A percentile compares a stretch with the other conserved stretches of the same genome.
Conservation (phyloP, 2,888 invertebrate genomes). For the Apodemia hepburni region DNA sequence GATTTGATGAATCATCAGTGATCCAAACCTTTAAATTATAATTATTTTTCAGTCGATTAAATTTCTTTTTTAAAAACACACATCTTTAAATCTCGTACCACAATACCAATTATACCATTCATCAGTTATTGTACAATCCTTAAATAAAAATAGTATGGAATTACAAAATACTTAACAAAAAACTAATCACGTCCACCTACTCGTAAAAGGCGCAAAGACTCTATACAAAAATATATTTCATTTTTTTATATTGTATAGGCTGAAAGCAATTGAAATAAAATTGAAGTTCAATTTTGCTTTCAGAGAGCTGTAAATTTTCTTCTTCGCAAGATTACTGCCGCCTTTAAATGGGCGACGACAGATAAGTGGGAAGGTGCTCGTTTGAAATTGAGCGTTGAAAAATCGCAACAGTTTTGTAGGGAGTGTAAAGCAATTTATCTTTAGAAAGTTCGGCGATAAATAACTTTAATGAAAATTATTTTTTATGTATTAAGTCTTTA, state of each 20-base stretch:
- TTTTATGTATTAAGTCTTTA: background rate
- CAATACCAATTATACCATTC: no score
- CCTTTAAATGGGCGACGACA: conserved; percentile 23
- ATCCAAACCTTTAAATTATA: no score
- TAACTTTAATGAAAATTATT: conserved; percentile 1
- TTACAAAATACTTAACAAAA: background rate
- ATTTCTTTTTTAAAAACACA: no score
- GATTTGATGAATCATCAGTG: no score
- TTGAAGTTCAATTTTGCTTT: conserved; percentile 19
- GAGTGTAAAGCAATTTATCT: conserved; percentile 21
- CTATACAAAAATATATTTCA: background rate
- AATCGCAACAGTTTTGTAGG: conserved; percentile 24
- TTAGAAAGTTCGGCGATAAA: conserved; percentile 15
- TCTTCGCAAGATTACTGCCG: conserved; percentile 19
- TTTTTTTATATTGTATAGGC: conserved; percentile 6
- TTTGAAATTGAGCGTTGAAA: conserved; percentile 27
- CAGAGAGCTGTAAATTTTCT: conserved; percentile 16
- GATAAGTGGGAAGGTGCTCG: conserved; percentile 25
- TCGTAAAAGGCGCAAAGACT: background rate
- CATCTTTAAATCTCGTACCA: no score
- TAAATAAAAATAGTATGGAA: background rate
- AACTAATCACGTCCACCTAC: background rate
- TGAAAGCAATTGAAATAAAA: conserved; percentile 18
- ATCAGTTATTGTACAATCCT: background rate
- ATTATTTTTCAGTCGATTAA: no score